Base-by-base conservation (phyloP, 2,888 invertebrate genomes). In the Lypha dubia region DNA sequence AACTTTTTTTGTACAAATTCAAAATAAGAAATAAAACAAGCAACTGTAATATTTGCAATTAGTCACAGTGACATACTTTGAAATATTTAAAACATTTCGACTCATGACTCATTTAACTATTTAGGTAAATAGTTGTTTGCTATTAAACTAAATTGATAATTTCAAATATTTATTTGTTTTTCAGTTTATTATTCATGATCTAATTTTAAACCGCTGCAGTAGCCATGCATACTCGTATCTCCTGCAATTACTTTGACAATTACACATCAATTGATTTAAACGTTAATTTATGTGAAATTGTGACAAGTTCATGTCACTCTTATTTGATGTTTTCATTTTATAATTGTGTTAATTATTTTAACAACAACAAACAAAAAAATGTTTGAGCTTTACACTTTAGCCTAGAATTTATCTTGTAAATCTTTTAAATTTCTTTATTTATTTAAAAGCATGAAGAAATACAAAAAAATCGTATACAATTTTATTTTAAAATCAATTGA, bases 221-320 rank as follows among this genome's bases (percentile, higher is more conserved):
- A 20, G 15, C 58, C 17, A 28, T 5, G 5, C 28, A 28, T 5
- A 28, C 13, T 13, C 38, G 13, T 38, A 4, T 3, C 38, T 6
- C 0, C 53, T 51, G 1, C 28, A 28, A 3, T 24, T 58, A n/a
- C 13, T 22, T 60, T 79, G 77, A 62, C 24, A 67, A 74, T 65
- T 35, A 4, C 20, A 58, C 44, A 76, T 71, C 68, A 63, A 74
- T 68, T 56, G 71, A 79, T 68, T 79, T 68, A 15, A 67, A 46
- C 53, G 11, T 44, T 73, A 62, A 53, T 77, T 67, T 70, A 38
- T 63, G 53, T 70, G 24, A 70, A 74, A 65, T 81, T 81, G 77
- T 84, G 77, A 84, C 84, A 84, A 81, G 84, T 81, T 77, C 84
- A 73, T 74, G 77, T 74, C 84, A 81, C 62, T 71, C 73, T 22